Evolutionary conservation across 2,888 invertebrate genomes (phyloP), one percentile per base, ranked within the genome.

Genomic region (Anthrax anthrax): DNA sequence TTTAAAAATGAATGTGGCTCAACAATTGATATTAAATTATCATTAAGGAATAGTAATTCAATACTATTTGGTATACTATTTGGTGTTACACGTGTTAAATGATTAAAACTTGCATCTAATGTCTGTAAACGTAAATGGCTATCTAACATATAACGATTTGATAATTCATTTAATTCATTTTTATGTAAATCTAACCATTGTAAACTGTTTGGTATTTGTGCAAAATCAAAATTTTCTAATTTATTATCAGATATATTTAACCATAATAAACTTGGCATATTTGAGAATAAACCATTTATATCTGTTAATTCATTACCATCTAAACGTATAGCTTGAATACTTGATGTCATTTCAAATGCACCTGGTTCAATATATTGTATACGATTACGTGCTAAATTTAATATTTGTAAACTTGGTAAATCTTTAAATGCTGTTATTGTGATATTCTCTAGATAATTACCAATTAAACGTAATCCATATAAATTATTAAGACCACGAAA

Each of bases 131-230:
- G 76, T 38, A 88, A 70, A 59, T 84, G 80, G 60, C 75, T 71
- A 58, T 81, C 81, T 51, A 81, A 63, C 34, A 76, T 76, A 58
- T 80, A 79, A 54, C 80, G 79, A 62, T 86, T 86, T 47, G 84
- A 82, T 40, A 92, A 71, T 60, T 86, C 82, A 55, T 74, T 72
- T 54, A 92, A 79, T 58, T 78, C 78, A 70, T 94, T 92, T 65
- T 84, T 86, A 64, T 90, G 90, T 60, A 92, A 72, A 70, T 92
- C 91, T 54, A 94, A 71, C 86, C 88, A 89, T 63, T 88, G 85
- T 54, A 92, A 72, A 51, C 81, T 81, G 57, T 74, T 72, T 14
- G 92, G 91, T 52, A 92, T 79, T 55, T 86, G 76, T 23, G 83
- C 77, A 65, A 88, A 92, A 70, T 91, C 90, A 69, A 92, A 91